Evolutionary conservation across 2,888 invertebrate genomes (phyloP).

Genomic region (Agrotis ipsilon): DNA sequence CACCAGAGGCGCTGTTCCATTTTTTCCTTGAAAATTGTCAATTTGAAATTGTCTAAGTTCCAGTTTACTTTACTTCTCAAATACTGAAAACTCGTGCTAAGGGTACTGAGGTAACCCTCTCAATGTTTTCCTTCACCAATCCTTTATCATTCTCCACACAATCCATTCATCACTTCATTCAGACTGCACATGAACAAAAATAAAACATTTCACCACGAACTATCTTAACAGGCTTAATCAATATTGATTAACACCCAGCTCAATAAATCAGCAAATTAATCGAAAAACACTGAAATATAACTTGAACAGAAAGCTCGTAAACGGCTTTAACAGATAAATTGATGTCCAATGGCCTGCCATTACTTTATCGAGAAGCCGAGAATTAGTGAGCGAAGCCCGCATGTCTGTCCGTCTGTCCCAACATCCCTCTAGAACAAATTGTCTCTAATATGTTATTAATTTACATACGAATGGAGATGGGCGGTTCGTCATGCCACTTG

Average conservation of each 20-base stretch:
- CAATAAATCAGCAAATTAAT: constrained; percentile 47
- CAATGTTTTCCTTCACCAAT: too few species aligned
- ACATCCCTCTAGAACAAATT: constrained; percentile 84
- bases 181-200: constrained; percentile 19
- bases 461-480: constrained; percentile 75
- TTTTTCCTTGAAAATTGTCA: too few species aligned
- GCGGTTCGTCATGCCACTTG: constrained; percentile 50
- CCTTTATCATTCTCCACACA: too few species aligned
- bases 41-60: too few species aligned
- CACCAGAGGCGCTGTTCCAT: too few species aligned
- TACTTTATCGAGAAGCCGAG: constrained; percentile 81
- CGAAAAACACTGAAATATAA: constrained; percentile 44
- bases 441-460: constrained; percentile 76
- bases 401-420: constrained; percentile 76
- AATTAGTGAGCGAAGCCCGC: constrained; percentile 82
- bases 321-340: constrained; percentile 83
- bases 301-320: constrained; percentile 56
- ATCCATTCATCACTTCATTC: too few species aligned
- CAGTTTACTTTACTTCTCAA: too few species aligned
- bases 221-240: constrained; percentile 42
- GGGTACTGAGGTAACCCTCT: too few species aligned
- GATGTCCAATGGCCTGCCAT: constrained; percentile 85
- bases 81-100: too few species aligned
- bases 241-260: constrained; percentile 44
- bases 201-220: constrained; percentile 42